Base-by-base conservation (phyloP, 2,113 vertebrate genomes). In the Poeciliopsis retropinna region DNA sequence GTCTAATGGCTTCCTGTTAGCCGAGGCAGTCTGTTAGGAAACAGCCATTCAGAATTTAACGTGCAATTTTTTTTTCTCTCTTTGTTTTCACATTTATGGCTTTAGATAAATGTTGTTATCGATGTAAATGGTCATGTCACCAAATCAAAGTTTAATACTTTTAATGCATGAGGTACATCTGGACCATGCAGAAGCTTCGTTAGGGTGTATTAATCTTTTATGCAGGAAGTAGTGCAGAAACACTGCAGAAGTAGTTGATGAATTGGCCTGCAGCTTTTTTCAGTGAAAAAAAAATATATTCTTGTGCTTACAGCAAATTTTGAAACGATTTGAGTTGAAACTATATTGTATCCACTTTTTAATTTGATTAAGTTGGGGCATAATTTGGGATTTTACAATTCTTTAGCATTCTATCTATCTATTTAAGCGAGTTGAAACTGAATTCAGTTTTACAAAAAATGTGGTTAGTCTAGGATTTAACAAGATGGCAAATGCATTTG, bases 1-100 rank as follows among this genome's bases (percentile, higher is more conserved):
- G 94, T 95, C 94, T 96, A 96, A 96, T 97, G 96, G 95, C 94
- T 98, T 97, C 96, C 96, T 97, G 96, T 96, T 95, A 95, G 94
- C 95, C 84, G 89, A 94, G 95, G 94, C 94, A 93, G 92, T 90
- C 95, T 93, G 94, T 94, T 75, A 75, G 32, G 73, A 94, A 86
- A 94, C 92, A 89, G 94, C 93, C 80, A 82, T 95, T 96, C 92
- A 91, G 93, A 92, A 95, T 94, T 95, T 95, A 94, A 95, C 94
- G 92, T 91, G 93, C 92, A 47, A 7, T 93, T 57, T 76, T 47
- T 77, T 71, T 1, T 67, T 54, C 37, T 67, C 12, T 5, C 17
- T 47, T 47, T 47, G 44, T 47, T 47, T 47, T 61, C 61, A 91
- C 91, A 90, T 95, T 96, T 94, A 93, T 94, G 93, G 92, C 95